Base-by-base conservation (phyloP, 2,113 vertebrate species). In the Oreotrochilus melanogaster region DNA sequence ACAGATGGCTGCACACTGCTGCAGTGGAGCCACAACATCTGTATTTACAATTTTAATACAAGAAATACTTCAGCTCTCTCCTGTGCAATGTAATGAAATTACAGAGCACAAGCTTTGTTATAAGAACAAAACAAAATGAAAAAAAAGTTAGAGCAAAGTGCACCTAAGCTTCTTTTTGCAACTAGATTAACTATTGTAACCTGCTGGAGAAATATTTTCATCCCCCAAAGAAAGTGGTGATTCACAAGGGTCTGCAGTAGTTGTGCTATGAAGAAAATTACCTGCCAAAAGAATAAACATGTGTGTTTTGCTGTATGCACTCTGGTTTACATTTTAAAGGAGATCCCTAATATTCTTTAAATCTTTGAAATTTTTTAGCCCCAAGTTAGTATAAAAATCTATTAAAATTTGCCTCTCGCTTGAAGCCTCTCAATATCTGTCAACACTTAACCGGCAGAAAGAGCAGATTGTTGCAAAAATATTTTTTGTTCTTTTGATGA, bases 401-500 rank as follows among this genome's bases (percentile, higher is more conserved):
- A 11, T 51, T 39, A 71, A 74, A n/a, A 79, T 78, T 69, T 85
- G 14, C 25, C 57, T 85, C 27, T 82, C 17, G 28, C 2, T 72
- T 62, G 65, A 78, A 87, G 14, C 18, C 47, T 84, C 13, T 12
- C 35, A 57, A 23, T 58, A 50, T 45, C n/a, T 30, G 9, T 80
- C 86, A 62, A 43, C 18, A 13, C 14, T 37, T 66, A 54, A 39
- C 12, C 54, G n/a, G 18, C 79, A 14, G 31, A 93, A 93, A 79
- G 66, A 86, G 21, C 6, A 69, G 7, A 4, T 61, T 92, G 42
- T 82, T 70, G 42, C 18, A 81, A 47, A 93, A 78, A 78, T 51
- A 12, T n/a, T 56, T 35, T 33, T 71, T 84, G 12, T 74, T 82
- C 45, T 72, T 94, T 65, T 92, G 92, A 96, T 94, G 30, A 94